Evolutionary conservation across 2,888 invertebrate genomes (phyloP).

Genomic region (Lithophane ornitopus): DNA sequence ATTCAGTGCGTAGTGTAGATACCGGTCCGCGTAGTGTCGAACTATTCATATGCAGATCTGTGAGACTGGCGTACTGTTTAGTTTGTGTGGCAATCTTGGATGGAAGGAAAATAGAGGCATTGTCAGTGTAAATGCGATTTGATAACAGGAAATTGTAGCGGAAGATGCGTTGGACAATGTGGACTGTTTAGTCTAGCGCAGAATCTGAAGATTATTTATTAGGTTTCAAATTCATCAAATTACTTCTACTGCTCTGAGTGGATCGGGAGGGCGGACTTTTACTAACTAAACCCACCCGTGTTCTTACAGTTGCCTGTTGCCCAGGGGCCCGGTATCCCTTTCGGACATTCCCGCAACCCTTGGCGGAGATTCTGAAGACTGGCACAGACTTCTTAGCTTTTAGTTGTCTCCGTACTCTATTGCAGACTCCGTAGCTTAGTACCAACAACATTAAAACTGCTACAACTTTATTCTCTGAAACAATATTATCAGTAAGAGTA

Average conservation of each 20-base stretch:
- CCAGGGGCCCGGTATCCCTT: too few relatives aligned
- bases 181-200: not conserved
- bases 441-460: not conserved
- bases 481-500: not conserved
- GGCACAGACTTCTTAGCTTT: not conserved
- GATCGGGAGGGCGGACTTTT: too few relatives aligned
- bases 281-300: too few relatives aligned
- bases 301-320: too few relatives aligned
- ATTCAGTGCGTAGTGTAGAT: constrained; percentile 40
- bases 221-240: too few relatives aligned
- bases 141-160: not conserved
- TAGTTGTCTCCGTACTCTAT: not conserved
- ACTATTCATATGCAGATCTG: constrained; percentile 56
- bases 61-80: constrained; percentile 36
- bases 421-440: not conserved
- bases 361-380: not conserved
- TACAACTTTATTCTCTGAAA: not conserved
- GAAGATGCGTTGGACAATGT: not conserved
- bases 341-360: too few relatives aligned
- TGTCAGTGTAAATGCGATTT: constrained; percentile 24
- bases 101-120: constrained; percentile 35
- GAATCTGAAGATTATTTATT: not conserved
- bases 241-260: too few relatives aligned
- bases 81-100: constrained; percentile 47
- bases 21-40: constrained; percentile 20